Evolutionary conservation across 2,888 invertebrate genomes (phyloP), one percentile per base, ranked within the genome.

Genomic region (Steinernema hermaphroditum): DNA sequence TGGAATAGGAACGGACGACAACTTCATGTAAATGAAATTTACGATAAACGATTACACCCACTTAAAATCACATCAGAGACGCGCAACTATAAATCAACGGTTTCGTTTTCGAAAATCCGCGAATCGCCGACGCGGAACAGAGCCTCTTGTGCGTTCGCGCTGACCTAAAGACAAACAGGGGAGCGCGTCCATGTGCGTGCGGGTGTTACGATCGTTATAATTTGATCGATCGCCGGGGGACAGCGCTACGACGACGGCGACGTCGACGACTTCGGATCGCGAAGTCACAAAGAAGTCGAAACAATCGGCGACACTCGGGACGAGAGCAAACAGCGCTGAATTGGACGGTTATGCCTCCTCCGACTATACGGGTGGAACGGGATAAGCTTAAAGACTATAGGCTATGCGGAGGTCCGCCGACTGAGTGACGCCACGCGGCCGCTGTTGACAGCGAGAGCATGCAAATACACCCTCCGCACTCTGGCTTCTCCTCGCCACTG

Each of bases 131-230:
- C 46, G 46, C 46, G 46, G 22, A 46, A 37, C 37, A 37, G 37
- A 46, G 22, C 22, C 46, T 16, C n/a, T n/a, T n/a, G n/a, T n/a
- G n/a, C n/a, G n/a, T 46, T 16, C 46, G 46, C 46, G 46, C n/a
- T 46, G 46, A 46, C 46, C 46, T 16, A 46, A 46, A 4, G 46
- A 46, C 46, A 46, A 46, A 46, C 46, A 46, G 22, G 46, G 46
- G 46, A 46, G n/a, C 46, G 46, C 46, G 16, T 46, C 46, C 46
- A 46, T 19, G 46, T 46, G 4, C 46, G 22, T n/a, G 16, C 46
- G 6, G 46, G 37, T 37, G 37, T 37, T 37, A 37, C 37, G 46
- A 46, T 46, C 46, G 46, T 46, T 46, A 46, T 46, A 46, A 46
- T 46, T 8, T 46, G 46, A 46, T 46, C 46, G 46, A 46, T 46